These are phyloP conservation scores for Metallyticus violacea DNA, from an alignment of 2,888 invertebrate species.

Conservation along the genomic window DNA sequence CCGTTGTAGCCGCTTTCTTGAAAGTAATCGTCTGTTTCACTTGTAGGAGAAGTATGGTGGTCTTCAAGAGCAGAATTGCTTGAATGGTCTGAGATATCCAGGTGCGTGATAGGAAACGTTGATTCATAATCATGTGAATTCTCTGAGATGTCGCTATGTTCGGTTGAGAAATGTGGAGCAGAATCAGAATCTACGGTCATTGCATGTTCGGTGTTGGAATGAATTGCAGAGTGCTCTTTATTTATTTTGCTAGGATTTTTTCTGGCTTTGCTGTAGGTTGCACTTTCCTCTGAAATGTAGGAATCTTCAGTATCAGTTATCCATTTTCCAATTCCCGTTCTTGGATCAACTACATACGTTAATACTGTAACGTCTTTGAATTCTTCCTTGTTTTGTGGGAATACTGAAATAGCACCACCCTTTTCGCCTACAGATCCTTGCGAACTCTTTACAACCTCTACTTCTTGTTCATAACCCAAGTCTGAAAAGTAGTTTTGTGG, in stretches of 20 bases:
- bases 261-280: background rate
- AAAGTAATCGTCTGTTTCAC: background rate
- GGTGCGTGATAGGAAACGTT: too few species aligned
- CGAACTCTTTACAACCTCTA: background rate
- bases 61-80: too few species aligned
- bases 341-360: slow-evolving; percentile 13
- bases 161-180: background rate
- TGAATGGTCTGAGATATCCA: too few species aligned
- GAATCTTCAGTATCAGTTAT: background rate
- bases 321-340: slow-evolving; percentile 14
- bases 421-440: background rate
- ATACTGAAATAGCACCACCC: background rate
- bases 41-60: background rate
- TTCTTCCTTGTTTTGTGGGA: background rate
- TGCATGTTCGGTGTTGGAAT: background rate
- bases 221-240: background rate
- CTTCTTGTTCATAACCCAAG: background rate
- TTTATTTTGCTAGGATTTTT: background rate
- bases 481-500: background rate
- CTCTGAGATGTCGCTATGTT: too few species aligned
- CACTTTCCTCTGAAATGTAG: background rate
- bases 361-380: background rate
- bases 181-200: background rate
- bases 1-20: background rate
- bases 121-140: background rate